Evolutionary conservation across 2,888 invertebrate genomes (phyloP), one percentile per base, ranked within the genome.

Genomic region (Diabrotica balteata): DNA sequence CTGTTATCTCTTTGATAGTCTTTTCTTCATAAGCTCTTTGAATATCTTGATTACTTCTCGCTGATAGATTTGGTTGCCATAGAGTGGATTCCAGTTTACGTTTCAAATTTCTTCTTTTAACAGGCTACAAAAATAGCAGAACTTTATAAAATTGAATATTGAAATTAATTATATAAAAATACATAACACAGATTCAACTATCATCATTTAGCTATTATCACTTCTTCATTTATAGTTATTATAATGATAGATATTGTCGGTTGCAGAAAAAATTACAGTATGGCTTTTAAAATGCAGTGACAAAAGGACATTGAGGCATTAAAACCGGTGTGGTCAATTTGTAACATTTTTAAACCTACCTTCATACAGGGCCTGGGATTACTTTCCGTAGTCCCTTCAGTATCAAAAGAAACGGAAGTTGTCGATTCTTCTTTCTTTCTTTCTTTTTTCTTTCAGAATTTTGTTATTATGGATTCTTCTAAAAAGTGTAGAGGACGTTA

Each of bases 11-110:
- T 60, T 90, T 85, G 73, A 91, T 88, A 0, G 91, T 88, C 72
- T 89, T 89, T 84, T 95, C 95, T 82, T 95, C 95, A 79, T 90
- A 91, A 68, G 94, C 91, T 7, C 95, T 86, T 82, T 95, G 95
- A 77, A 93, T 91, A 82, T 95, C 95, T 82, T 95, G 95, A 85
- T 95, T 95, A 79, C 92, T 93, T 74, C 95, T 88, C 6, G 93
- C 91, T 0, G 93, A 91, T 65, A 92, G 84, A 74, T 91, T 90
- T 22, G 89, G 85, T 70, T 90, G 90, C 95, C 95, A 95, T 76
- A 89, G 88, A 42, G 90, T 88, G 7, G 88, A 89, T 8, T 85
- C 85, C 54, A 61, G 66, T 50, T 77, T 78, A 59, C 77, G 80
- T 55, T 74, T 78, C 4, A 63, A 62, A 60, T 74, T 73, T 59